Conservation (phyloP, 2,888 invertebrate species). For the Stenolophus ochropezus region DNA sequence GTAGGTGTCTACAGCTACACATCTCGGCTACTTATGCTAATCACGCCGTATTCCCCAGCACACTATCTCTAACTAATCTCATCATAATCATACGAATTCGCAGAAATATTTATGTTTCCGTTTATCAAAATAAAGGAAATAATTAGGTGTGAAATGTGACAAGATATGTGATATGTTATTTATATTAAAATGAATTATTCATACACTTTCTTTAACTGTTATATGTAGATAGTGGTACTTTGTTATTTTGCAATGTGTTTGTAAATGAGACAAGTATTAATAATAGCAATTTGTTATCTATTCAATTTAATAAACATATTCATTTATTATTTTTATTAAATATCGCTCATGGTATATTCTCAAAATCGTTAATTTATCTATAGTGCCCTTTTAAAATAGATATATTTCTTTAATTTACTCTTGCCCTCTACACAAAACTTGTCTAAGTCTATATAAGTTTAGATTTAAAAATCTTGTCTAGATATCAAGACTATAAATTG, state of each 20-base stretch:
- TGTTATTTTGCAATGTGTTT: neutral
- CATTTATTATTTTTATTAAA: neutral
- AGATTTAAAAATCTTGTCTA: too few relatives aligned
- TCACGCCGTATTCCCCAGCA: neutral
- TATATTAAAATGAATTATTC: neutral
- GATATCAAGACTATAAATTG: too few relatives aligned
- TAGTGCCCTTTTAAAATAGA: too few relatives aligned
- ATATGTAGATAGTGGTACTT: neutral
- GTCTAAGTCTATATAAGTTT: too few relatives aligned
- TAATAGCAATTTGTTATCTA: neutral
- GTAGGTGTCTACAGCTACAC: neutral
- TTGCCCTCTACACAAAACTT: too few relatives aligned
- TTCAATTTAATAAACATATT: neutral
- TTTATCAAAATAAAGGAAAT: slow-evolving; percentile 7
- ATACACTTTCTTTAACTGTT: neutral
- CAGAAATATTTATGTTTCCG: slow-evolving; percentile 6
- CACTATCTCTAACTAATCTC: neutral
- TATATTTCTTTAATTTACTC: too few relatives aligned
- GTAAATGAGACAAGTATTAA: neutral
- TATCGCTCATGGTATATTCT: too few relatives aligned
- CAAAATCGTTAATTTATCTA: too few relatives aligned
- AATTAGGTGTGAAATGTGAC: neutral
- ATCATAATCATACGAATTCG: slow-evolving; percentile 18
- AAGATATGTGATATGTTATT: neutral
- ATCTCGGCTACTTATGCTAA: slow-evolving; percentile 7